Conservation (phyloP, 2,113 vertebrate genomes). For the Manacus vitellinus region DNA sequence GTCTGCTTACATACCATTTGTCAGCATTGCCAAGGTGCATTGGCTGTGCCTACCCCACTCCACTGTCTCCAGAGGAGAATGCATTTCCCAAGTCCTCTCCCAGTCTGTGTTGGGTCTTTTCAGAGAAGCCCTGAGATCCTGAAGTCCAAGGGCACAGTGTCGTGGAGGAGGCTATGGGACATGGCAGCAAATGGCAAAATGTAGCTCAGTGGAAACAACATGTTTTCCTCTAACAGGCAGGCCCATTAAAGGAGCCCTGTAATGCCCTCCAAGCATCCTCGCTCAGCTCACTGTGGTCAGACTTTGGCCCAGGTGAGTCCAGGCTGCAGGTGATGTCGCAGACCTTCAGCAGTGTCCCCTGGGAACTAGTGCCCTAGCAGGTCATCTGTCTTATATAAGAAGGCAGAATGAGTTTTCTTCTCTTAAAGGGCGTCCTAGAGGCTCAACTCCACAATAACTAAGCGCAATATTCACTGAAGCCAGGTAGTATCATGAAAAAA, state of each 20-base stretch:
- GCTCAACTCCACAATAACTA: neutral
- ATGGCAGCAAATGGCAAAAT: neutral
- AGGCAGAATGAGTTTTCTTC: neutral
- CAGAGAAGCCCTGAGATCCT: neutral
- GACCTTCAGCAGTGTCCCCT: neutral
- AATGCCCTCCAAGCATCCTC: neutral
- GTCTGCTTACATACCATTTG: neutral
- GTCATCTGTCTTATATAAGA: neutral
- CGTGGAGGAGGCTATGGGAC: neutral
- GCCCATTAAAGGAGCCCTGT: neutral
- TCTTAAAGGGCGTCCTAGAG: neutral
- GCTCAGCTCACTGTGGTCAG: neutral
- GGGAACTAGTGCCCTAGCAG: neutral
- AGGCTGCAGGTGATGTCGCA: neutral
- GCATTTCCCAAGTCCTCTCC: neutral
- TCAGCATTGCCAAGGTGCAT: neutral
- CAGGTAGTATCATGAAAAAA: neutral
- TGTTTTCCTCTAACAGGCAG: fast-evolving
- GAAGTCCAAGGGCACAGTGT: neutral
- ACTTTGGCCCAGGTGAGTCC: neutral
- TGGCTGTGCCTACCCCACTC: neutral
- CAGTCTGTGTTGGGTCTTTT: neutral
- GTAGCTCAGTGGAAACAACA: neutral
- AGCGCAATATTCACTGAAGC: neutral
- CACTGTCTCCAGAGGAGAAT: fast-evolving